Evolutionary conservation across 2,888 invertebrate genomes (phyloP).

Genomic region (Euclidia mi): DNA sequence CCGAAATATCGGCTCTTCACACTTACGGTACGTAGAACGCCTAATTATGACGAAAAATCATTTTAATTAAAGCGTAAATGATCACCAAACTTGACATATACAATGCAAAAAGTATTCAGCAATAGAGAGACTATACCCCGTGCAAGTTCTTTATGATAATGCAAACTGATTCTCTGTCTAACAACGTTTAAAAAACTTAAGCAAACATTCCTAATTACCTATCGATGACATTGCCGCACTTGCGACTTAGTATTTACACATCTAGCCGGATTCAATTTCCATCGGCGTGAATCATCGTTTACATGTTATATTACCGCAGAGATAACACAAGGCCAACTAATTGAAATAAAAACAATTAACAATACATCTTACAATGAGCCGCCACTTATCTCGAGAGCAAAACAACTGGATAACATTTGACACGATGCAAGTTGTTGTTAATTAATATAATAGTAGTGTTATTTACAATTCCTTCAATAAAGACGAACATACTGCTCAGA

Average conservation of each 20-base stretch:
- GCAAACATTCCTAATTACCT: constrained; percentile 1
- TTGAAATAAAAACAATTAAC: constrained; percentile 46
- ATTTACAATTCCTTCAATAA: not conserved
- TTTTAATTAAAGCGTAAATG: too few species aligned
- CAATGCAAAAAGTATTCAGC: too few species aligned
- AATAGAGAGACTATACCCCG: too few species aligned
- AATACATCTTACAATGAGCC: constrained; percentile 41
- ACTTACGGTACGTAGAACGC: too few species aligned
- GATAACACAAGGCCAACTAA: constrained; percentile 33
- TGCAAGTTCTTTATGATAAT: too few species aligned
- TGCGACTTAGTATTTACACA: constrained; percentile 21
- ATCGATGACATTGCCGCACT: constrained; percentile 6
- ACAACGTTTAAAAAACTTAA: too few species aligned
- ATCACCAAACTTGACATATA: too few species aligned
- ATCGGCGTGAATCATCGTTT: constrained; percentile 34
- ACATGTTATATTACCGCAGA: constrained; percentile 20
- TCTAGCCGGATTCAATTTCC: constrained; percentile 29
- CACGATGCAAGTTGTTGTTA: constrained; percentile 3
- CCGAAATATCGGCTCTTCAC: too few species aligned
- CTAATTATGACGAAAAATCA: too few species aligned
- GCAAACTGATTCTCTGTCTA: too few species aligned
- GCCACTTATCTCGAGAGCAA: constrained; percentile 26
- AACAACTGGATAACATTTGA: constrained; percentile 44
- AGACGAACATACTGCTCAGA: not conserved
- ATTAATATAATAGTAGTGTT: not conserved